Evolutionary conservation across 2,888 invertebrate genomes (phyloP), one percentile per base, ranked within the genome.

Genomic region (Dascillus cervinus): DNA sequence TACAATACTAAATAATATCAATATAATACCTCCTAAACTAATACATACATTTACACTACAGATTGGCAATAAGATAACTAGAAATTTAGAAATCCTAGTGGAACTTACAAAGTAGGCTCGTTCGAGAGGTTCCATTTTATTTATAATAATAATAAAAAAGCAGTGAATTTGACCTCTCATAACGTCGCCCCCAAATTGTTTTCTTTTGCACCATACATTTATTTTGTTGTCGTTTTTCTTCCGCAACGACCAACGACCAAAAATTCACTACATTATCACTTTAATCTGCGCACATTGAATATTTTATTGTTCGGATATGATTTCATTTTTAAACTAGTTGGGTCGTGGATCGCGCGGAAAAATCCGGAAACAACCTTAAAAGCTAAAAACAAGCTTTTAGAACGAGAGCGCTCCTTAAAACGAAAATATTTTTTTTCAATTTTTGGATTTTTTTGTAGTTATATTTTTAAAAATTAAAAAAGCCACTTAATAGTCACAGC

Each of bases 401-500:
- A 56, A 54, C 50, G 48, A 58, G 52, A 59, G 58, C 56, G 50
- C 21, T n/a, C n/a, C 47, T 53, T 43, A 51, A 56, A 56, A 53
- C 50, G 48, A 54, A 51, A 37, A 38, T n/a, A n/a, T n/a, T n/a
- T n/a, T n/a, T n/a, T n/a, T n/a, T n/a, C n/a, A n/a, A n/a, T 28
- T 55, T 53, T 58, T 52, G 43, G 41, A 33, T 36, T 39, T 41
- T 44, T 44, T 37, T 32, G 12, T 32, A 47, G 43, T 49, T 55
- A 53, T 56, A 53, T 58, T 59, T 62, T 63, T 64, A 64, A 61
- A 65, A 66, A 66, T 66, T 66, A 66, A 67, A n/a, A 69, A 70
- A 70, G 68, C 68, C 69, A 69, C 69, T 69, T 67, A 66, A 66
- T 64, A 66, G 65, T 70, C 69, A 69, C 69, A 69, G 69, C 69